Conservation (phyloP, 2,113 vertebrate species). For the Cynoglossus semilaevis region DNA sequence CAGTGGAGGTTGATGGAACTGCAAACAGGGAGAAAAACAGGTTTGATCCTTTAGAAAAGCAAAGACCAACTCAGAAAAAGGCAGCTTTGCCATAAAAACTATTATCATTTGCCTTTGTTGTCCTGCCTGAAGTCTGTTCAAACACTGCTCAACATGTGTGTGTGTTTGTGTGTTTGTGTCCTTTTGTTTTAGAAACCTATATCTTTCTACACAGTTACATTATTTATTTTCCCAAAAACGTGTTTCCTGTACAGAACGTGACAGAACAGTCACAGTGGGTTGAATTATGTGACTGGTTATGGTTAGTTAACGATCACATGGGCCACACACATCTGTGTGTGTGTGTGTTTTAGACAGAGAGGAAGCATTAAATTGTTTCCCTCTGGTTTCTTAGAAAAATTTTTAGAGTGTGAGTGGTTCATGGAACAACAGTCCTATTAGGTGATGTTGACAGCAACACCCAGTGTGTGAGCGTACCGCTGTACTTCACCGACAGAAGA, state of each 20-base stretch:
- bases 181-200: too few species aligned
- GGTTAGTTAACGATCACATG: too few species aligned
- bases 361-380: constrained; percentile 2
- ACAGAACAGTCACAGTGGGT: too few species aligned
- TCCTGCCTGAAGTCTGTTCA: constrained; percentile 33
- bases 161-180: not conserved
- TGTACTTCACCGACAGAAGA: not conserved
- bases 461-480: not conserved
- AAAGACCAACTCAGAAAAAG: constrained; percentile 20
- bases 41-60: constrained; percentile 29
- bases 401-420: constrained; percentile 16
- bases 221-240: too few species aligned
- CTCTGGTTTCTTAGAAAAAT: constrained; percentile 43
- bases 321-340: not conserved
- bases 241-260: too few species aligned
- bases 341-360: not conserved
- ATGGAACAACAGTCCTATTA: constrained; percentile 35
- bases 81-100: constrained; percentile 37
- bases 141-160: constrained; percentile 9
- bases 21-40: not conserved
- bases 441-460: constrained; percentile 7
- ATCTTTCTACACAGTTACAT: too few species aligned
- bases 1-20: too few species aligned
- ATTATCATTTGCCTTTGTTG: constrained; percentile 11
- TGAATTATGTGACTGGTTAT: too few species aligned